Evolutionary conservation across 1,140 invertebrate species (phyloP), one percentile per base, ranked within the genome.

Genomic region (Scaptomyza hsui): DNA sequence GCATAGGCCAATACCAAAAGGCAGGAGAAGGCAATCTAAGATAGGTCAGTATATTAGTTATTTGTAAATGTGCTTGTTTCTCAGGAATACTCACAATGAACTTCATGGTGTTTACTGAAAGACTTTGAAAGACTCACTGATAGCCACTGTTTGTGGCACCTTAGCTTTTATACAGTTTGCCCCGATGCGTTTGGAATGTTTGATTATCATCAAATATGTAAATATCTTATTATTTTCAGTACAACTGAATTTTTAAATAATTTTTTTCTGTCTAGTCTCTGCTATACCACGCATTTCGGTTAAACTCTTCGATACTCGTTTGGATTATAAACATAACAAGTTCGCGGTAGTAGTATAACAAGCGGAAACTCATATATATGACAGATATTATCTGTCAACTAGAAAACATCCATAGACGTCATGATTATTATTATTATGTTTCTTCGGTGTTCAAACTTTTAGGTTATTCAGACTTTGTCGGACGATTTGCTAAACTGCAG

Each of bases 21-120:
- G 76, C 89, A 85, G 18, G 89, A 71, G 29, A 90, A 61, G 29
- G 65, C 81, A 72, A 90, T 73, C 74, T 81, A 18, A 9, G 42
- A 53, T 51, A 9, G 10, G 1, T 35, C 21, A 9, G 5, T 3
- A 13, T 10, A 21, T 15, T 2, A 24, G 56, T 48, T 18, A 45
- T 13, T 35, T 18, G 49, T 13, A 49, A n/a, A 12, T 13, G 42
- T 42, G 1, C 7, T 29, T 56, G 10, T 3, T 15, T n/a, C 15
- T 48, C 2, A 35, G 32, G 19, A 21, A 7, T 32, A 90, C 89
- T 90, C 48, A 90, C 89, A 55, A 90, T 52, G 69, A 86, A 76
- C 68, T 90, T 90, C 89, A 90, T 90, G 52, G 37, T 86, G 81
- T 75, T 77, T 53, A n/a, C 68, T 75, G 49, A 51, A 57, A 81